phyloP scores from a whole-genome alignment of 2,888 invertebrate genomes.

The Oligia fasciuncula region DNA sequence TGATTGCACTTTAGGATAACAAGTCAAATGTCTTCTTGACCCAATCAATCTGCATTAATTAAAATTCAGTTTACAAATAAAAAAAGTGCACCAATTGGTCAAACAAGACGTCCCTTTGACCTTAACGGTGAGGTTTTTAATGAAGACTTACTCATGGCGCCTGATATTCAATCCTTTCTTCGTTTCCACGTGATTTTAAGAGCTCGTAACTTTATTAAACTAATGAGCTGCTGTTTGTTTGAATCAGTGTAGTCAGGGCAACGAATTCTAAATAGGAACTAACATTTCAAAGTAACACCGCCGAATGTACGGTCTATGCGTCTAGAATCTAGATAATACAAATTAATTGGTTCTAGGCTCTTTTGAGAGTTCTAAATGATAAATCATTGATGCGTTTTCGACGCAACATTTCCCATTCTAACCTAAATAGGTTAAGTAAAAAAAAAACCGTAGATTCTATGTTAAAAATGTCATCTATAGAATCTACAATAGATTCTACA shows the following conservation, averaged over 20 bases:
- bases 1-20: background rate
- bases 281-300: slow-evolving; percentile 19
- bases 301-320: background rate
- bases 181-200: background rate
- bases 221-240: slow-evolving; percentile 16
- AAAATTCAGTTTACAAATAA: background rate
- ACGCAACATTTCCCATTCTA: background rate
- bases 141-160: slow-evolving; percentile 17
- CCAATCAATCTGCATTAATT: slow-evolving; percentile 5
- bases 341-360: too few relatives aligned
- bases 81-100: slow-evolving; percentile 12
- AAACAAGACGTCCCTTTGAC: slow-evolving; percentile 6
- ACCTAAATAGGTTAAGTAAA: background rate
- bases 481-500: background rate
- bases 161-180: slow-evolving; percentile 29
- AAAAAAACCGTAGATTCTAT: background rate
- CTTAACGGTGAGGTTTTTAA: slow-evolving; percentile 1
- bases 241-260: slow-evolving; percentile 17
- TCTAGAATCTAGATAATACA: slow-evolving; percentile 1
- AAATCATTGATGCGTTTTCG: background rate
- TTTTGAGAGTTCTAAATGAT: background rate
- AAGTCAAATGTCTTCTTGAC: background rate
- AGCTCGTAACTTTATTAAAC: slow-evolving; percentile 41
- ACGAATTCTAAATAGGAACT: slow-evolving; percentile 38
- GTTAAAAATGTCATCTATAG: too few relatives aligned